Base-by-base conservation (phyloP, 2,113 vertebrate genomes). In the Chloropsis hardwickii region DNA sequence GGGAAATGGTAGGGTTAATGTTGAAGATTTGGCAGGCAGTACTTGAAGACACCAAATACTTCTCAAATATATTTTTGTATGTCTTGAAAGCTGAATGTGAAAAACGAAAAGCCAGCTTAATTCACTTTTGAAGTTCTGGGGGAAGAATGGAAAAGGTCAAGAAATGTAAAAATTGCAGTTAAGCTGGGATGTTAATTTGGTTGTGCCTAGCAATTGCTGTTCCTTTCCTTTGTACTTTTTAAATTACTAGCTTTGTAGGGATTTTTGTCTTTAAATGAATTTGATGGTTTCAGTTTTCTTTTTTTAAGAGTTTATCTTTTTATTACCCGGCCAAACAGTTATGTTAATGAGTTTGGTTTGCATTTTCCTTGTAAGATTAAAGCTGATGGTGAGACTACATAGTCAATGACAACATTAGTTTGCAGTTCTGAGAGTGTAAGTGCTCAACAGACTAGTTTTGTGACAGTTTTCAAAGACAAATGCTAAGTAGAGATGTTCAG, bases 211-310 rank as follows among this genome's bases (percentile, higher is more conserved):
- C 2, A 2, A 80, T 78, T 86, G 92, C 88, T 77, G 13, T 92
- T 96, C 62, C 39, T 54, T 64, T 82, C 23, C 72, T 94, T 94
- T 91, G 71, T 96, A 73, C 47, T 91, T 78, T 65, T 88, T 5
- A 88, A 93, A 88, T 86, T 4, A 73, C 64, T 80, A 74, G 79
- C 90, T 97, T 93, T 95, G 93, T 91, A 64, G 81, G 51, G 71
- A 80, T 91, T 94, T 94, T 96, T 95, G 76, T 86, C 82, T 96
- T 94, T 87, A 90, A 94, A 82, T 70, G 42, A 71, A 89, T 91
- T 89, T 80, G 70, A 82, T 72, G 6, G 91, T 79, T 95, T 92
- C 50, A 87, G 67, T 35, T 69, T 69, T 56, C 6, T 74, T 71
- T 69, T 93, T 83, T 84, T 25, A 4, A 48, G 47, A 66, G 80